Evolutionary conservation across 2,888 invertebrate species (phyloP).

Genomic region (Andrena fulva): DNA sequence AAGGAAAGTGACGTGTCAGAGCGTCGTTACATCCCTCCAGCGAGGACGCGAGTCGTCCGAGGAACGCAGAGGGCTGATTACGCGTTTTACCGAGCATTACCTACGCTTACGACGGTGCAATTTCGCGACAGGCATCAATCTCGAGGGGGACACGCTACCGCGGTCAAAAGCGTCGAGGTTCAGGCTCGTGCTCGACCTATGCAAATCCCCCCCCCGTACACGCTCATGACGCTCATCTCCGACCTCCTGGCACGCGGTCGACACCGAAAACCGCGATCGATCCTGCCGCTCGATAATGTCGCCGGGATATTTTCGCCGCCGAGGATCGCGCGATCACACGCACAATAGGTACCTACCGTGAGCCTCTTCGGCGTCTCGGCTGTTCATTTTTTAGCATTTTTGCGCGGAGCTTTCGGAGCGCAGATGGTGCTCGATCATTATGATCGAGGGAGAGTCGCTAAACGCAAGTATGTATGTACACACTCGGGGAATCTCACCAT

Average conservation of each 20-base stretch:
- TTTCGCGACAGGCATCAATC: conserved; percentile 77
- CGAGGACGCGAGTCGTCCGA: conserved; percentile 34
- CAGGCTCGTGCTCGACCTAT: conserved; percentile 77
- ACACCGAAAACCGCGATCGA: conserved; percentile 57
- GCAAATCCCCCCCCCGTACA: conserved; percentile 66
- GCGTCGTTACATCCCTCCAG: conserved; percentile 40
- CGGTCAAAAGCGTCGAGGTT: conserved; percentile 61
- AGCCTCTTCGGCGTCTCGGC: not conserved
- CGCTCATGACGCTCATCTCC: conserved; percentile 54
- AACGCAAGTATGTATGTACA: not conserved
- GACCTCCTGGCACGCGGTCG: conserved; percentile 39
- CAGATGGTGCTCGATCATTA: not conserved
- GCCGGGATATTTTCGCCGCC: conserved; percentile 16
- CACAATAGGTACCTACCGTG: conserved; percentile 2
- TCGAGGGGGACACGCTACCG: conserved; percentile 73
- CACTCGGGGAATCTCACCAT: not conserved
- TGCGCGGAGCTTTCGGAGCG: not conserved
- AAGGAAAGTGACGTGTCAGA: conserved; percentile 41
- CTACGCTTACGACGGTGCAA: conserved; percentile 73
- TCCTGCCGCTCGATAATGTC: conserved; percentile 47
- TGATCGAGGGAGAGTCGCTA: not conserved
- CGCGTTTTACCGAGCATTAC: conserved; percentile 75
- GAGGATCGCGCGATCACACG: conserved; percentile 16
- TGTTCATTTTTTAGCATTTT: not conserved
- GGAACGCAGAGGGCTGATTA: conserved; percentile 70